Evolutionary conservation across 2,797 vertebrate species (phyloP).

Genomic region (Telmatherina bonti): DNA sequence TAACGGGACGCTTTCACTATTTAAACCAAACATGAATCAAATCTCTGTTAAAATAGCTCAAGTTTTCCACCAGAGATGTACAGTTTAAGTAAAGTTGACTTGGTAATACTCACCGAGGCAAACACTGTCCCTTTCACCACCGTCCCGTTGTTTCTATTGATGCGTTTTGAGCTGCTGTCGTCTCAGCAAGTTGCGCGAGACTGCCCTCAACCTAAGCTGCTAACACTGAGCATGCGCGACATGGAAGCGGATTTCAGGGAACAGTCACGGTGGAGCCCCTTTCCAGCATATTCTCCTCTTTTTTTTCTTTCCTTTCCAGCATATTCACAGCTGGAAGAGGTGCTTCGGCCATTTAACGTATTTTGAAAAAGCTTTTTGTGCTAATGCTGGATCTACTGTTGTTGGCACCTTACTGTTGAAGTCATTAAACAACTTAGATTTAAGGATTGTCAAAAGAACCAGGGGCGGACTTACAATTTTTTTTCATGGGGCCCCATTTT

Average conservation of each 20-base stretch:
- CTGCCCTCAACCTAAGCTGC: slow-evolving; percentile 42
- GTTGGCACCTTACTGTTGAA: too few species aligned
- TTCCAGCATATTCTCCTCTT: too few species aligned
- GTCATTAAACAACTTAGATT: too few species aligned
- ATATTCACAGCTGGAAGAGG: background rate
- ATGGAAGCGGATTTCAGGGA: slow-evolving; percentile 15
- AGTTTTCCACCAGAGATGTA: accelerated
- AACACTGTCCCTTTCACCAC: slow-evolving; percentile 26
- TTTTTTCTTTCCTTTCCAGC: too few species aligned
- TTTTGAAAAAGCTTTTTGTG: too few species aligned
- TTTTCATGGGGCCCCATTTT: too few species aligned
- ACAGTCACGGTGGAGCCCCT: slow-evolving; percentile 49
- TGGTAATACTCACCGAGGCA: slow-evolving; percentile 59
- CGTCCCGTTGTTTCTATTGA: slow-evolving; percentile 56
- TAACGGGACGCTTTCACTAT: slow-evolving; percentile 21
- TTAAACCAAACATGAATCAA: slow-evolving; percentile 22
- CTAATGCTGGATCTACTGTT: too few species aligned
- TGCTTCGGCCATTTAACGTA: too few species aligned
- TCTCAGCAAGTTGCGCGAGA: slow-evolving; percentile 58
- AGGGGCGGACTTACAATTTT: too few species aligned
- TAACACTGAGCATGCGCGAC: slow-evolving; percentile 41
- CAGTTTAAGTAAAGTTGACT: slow-evolving; percentile 15
- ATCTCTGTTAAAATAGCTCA: background rate
- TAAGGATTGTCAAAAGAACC: too few species aligned
- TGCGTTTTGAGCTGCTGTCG: slow-evolving; percentile 62